These are phyloP conservation scores for Drosophila histrio DNA, from an alignment of 2,888 invertebrate species.

Conservation along the genomic window DNA sequence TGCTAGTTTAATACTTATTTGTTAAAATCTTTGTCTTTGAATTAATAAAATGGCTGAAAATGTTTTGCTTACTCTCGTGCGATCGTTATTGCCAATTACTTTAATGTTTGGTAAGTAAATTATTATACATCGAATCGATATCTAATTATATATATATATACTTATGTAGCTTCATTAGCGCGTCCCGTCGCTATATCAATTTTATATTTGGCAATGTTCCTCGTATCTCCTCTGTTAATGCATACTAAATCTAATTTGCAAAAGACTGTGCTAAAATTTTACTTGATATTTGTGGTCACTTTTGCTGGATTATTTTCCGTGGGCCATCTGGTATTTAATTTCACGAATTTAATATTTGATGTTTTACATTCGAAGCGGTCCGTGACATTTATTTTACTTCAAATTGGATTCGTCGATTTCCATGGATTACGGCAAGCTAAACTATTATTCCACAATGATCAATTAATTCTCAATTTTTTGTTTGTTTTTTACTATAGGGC, in stretches of 20 bases:
- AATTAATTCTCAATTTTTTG: neutral
- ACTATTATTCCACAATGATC: no score
- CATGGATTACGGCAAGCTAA: constrained; percentile 29
- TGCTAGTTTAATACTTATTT: neutral
- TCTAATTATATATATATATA: neutral
- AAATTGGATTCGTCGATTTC: constrained; percentile 53
- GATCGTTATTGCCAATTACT: constrained; percentile 39
- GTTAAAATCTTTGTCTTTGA: neutral
- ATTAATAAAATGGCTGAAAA: constrained; percentile 32
- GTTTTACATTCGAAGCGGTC: neutral
- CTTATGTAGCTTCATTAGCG: constrained; percentile 39
- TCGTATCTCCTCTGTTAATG: constrained; percentile 51
- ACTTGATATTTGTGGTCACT: constrained; percentile 16
- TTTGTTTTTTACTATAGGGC: constrained; percentile 16
- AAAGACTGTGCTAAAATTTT: constrained; percentile 9
- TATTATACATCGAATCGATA: no score
- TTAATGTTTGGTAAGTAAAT: constrained; percentile 51
- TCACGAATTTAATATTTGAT: constrained; percentile 15
- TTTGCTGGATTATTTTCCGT: constrained; percentile 20
- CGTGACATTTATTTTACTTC: constrained; percentile 19
- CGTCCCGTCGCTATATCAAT: constrained; percentile 53
- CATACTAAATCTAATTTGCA: constrained; percentile 4
- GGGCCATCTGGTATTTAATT: constrained; percentile 34
- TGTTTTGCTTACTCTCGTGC: constrained; percentile 34
- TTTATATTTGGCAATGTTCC: constrained; percentile 52